Base-by-base conservation (phyloP, 1,140 invertebrate genomes). In the Grapholita molesta region DNA sequence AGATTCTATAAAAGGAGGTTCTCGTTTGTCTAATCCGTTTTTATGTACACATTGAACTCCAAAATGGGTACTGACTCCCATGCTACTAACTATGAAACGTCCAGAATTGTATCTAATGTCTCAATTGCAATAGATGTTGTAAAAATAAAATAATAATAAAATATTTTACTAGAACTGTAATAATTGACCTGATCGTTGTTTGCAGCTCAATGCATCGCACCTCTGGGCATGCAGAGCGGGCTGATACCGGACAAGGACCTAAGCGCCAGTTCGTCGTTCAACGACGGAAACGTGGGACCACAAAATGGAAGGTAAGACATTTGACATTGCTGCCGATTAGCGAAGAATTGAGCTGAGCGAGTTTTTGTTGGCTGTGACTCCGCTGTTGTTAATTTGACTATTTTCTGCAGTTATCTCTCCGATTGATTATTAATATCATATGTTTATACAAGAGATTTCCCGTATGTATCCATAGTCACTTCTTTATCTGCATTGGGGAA, bases 201-300 rank as follows among this genome's bases (percentile, higher is more conserved):
- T 94, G 32, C 94, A 97, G 96, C 94, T 79, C 94, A 96, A 93
- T 98, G 97, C 92, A 94, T 94, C 79, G 93, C 95, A 70, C 94
- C 97, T 15, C 93, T 98, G 67, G 97, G 97, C 69, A 98, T 98
- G 97, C 96, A 98, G 92, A 97, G 96, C 80, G 97, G 97, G 72
- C 94, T 94, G 78, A 98, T 98, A 79, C 95, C 95, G 55, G 96
- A 98, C 88, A 94, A 95, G 77, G 96, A 96, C 82, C 96, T 98
- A 73, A 95, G 95, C 11, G 97, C 97, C 70, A 97, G 96, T 74
- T 98, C 97, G 52, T 97, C 97, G 30, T 97, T 97, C 92, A 97
- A 98, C 88, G 94, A 95, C 77, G 97, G 97, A 85, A 97, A 96
- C 83, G 97, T 98, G 64, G 97, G 97, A 52, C 97, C 97, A 15